These are phyloP conservation scores for Equus przewalskii DNA, from an alignment of 2,113 vertebrate genomes.

Conservation along the genomic window DNA sequence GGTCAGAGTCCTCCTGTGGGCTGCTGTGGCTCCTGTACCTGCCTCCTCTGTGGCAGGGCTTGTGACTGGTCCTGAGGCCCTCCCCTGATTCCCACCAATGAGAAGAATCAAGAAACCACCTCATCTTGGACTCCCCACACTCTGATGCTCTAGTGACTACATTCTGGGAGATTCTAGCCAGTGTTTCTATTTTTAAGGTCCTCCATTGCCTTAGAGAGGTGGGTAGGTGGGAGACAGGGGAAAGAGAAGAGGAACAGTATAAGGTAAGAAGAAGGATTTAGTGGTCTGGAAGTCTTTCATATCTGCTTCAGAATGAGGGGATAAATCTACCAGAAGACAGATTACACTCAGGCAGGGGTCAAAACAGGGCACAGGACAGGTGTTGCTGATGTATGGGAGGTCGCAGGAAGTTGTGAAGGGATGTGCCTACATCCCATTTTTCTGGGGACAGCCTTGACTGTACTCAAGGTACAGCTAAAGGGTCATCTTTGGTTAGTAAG, in stretches of 20 bases:
- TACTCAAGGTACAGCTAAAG: not conserved
- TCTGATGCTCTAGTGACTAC: not conserved
- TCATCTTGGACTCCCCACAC: rapidly evolving
- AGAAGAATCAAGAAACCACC: not conserved
- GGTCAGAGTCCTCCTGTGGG: rapidly evolving
- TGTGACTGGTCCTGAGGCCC: rapidly evolving
- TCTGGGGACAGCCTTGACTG: not conserved
- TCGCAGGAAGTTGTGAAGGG: not conserved
- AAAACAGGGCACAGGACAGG: not conserved
- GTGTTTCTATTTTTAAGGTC: not conserved
- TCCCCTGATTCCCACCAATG: too few relatives aligned
- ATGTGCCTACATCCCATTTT: too few relatives aligned
- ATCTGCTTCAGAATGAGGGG: not conserved
- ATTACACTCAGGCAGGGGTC: not conserved
- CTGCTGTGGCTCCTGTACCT: rapidly evolving
- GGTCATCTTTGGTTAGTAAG: not conserved
- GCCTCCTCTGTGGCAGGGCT: rapidly evolving
- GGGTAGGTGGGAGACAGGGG: not conserved
- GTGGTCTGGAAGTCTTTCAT: not conserved
- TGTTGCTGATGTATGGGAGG: not conserved
- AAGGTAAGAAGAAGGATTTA: not conserved
- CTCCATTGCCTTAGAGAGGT: not conserved
- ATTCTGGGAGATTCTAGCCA: not conserved
- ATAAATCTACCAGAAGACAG: not conserved
- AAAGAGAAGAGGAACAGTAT: not conserved